Conservation (phyloP, 2,888 invertebrate genomes). For the Hemicrepidius hirtus region DNA sequence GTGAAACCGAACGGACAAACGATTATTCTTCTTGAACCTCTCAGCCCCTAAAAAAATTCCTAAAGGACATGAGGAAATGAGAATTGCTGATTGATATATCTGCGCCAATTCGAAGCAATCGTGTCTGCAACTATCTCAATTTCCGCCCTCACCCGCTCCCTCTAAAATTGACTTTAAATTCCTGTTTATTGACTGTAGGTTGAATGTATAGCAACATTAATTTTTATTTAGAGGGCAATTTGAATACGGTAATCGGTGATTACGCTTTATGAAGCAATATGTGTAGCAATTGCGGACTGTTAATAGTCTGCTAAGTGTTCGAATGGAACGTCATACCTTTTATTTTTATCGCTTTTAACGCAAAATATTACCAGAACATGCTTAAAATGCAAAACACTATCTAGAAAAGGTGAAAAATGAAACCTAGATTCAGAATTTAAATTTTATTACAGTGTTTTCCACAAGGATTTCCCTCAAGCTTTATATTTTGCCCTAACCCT, state of each 20-base stretch:
- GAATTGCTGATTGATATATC: conserved; percentile 60
- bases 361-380: background rate
- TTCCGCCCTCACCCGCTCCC: conserved; percentile 51
- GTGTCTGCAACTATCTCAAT: conserved; percentile 57
- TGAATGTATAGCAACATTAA: conserved; percentile 54
- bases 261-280: conserved; percentile 51
- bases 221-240: conserved; percentile 57
- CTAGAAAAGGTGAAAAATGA: conserved; percentile 9
- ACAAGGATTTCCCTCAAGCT: no score
- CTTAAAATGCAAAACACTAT: background rate
- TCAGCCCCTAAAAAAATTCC: conserved; percentile 34
- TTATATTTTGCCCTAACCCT: no score
- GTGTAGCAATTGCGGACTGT: conserved; percentile 51
- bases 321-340: conserved; percentile 18
- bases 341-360: conserved; percentile 25
- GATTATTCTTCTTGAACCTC: background rate
- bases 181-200: conserved; percentile 57
- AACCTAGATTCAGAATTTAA: background rate
- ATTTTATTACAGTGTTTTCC: background rate
- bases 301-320: conserved; percentile 50
- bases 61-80: conserved; percentile 57
- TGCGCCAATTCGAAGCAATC: conserved; percentile 58
- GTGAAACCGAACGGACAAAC: background rate
- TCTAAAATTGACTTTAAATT: conserved; percentile 61
- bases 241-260: conserved; percentile 55